Percentiles rank a stretch among this genome's conserved stretches.
phyloP scores from a whole-genome alignment of 2,888 invertebrate genomes.

The Ectropis crepuscularia region DNA sequence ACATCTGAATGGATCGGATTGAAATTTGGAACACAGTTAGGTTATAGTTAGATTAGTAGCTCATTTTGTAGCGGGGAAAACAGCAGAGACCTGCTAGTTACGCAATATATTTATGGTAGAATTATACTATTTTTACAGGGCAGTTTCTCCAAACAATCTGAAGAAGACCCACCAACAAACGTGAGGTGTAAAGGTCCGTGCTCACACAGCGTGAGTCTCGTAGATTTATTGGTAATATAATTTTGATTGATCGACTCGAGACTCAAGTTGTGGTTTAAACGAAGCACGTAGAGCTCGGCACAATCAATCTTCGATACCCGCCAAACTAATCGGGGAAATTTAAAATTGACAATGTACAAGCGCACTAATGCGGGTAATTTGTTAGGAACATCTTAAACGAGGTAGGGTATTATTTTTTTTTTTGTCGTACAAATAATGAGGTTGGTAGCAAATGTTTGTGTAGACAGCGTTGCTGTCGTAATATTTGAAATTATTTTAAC shows the following conservation, averaged over 20 bases:
- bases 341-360: slow-evolving; percentile 36
- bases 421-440: background rate
- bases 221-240: slow-evolving; percentile 83
- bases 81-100: too few relatives aligned
- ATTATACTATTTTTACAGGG: too few relatives aligned
- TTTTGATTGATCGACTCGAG: slow-evolving; percentile 79
- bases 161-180: slow-evolving; percentile 22
- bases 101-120: too few relatives aligned
- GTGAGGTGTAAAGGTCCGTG: slow-evolving; percentile 51
- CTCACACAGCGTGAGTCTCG: slow-evolving; percentile 62
- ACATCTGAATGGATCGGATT: too few relatives aligned
- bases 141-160: too few relatives aligned
- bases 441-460: too few relatives aligned
- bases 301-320: slow-evolving; percentile 60
- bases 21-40: too few relatives aligned
- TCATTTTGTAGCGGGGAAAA: too few relatives aligned
- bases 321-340: slow-evolving; percentile 40
- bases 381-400: background rate
- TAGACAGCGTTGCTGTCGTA: too few relatives aligned
- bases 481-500: too few relatives aligned
- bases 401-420: background rate
- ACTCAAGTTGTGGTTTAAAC: slow-evolving; percentile 63
- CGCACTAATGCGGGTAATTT: slow-evolving; percentile 30
- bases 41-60: too few relatives aligned
- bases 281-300: slow-evolving; percentile 59